Evolutionary conservation across 2,797 vertebrate genomes (phyloP), one percentile per base, ranked within the genome.

Genomic region (Bovichtus diacanthus): DNA sequence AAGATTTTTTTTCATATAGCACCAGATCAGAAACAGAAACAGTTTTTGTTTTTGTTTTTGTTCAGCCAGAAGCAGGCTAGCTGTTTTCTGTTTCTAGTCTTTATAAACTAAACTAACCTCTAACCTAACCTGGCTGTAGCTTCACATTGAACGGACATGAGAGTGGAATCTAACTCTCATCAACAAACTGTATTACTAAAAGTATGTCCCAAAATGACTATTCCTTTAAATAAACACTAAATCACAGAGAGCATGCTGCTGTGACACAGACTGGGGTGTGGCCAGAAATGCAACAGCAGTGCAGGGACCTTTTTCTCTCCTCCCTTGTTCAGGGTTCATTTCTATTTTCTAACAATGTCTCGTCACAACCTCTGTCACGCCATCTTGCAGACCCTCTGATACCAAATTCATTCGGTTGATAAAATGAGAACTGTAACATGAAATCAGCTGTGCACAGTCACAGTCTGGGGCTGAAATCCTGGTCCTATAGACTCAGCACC

Each of bases 401-500:
- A 60, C 6, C 0, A 4, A 2, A 58, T 50, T 79, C 6, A 19
- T 66, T n/a, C 3, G 0, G 5, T 70, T 21, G 46, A 49, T 53
- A 15, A 74, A 78, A 75, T n/a, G 1, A 49, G n/a, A 78, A 5
- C 12, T 59, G 36, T n/a, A 60, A 13, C 44, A 23, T 87, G 79
- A 66, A 76, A 76, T 65, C 44, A 59, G 23, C 9, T 29, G 67
- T 55, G 53, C 19, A 5, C 63, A 49, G 47, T 29, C 31, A 51
- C 41, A 44, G 54, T 60, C 73, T 83, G 55, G 21, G 18, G 36
- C 47, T 53, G 25, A 68, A 38, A 43, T 53, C 54, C 60, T 15
- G 53, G 27, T 53, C 5, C 38, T 25, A 61, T n/a, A 38, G 31
- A 71, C 78, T 82, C 74, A 79, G 76, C 63, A 60, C 69, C 25